Percentiles rank a stretch among this genome's conserved stretches.
Conservation (phyloP, 2,113 vertebrate species). For the Tragulus kanchil region DNA sequence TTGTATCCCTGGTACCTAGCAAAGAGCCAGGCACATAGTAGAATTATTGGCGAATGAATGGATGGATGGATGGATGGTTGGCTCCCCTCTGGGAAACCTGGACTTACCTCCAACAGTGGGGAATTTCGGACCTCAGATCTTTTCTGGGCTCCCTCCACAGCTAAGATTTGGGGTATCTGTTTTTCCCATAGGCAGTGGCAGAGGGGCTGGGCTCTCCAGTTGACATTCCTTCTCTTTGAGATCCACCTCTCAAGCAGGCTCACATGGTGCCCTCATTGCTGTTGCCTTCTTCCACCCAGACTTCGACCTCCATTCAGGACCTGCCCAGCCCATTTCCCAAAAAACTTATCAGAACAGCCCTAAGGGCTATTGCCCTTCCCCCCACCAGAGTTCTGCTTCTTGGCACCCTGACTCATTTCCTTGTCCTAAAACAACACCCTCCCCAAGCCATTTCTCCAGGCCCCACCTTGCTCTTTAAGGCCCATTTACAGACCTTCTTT, state of each 20-base stretch:
- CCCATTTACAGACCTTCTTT: conserved; percentile 9
- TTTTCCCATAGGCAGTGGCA: neutral
- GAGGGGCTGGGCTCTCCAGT: neutral
- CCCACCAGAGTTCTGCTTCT: conserved; percentile 10
- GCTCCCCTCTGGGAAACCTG: neutral
- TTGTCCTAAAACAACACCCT: conserved; percentile 20
- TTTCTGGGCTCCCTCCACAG: neutral
- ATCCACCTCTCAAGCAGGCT: neutral
- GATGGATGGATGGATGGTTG: neutral
- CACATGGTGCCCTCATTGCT: neutral
- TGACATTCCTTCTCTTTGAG: neutral
- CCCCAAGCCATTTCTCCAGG: neutral
- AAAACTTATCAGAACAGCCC: neutral
- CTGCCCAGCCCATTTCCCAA: neutral
- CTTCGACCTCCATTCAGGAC: neutral
- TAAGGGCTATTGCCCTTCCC: neutral
- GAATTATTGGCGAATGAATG: conserved; percentile 11
- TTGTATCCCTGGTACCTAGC: neutral
- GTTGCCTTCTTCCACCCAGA: neutral
- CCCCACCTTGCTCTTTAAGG: conserved; percentile 26
- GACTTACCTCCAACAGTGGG: neutral
- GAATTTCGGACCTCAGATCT: neutral
- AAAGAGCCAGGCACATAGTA: neutral
- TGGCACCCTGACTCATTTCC: conserved; percentile 26
- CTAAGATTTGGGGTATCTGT: neutral